Percentiles rank a stretch among this genome's conserved stretches.
Evolutionary conservation across 2,113 vertebrate species (phyloP).

Genomic region (Rostratula benghalensis): DNA sequence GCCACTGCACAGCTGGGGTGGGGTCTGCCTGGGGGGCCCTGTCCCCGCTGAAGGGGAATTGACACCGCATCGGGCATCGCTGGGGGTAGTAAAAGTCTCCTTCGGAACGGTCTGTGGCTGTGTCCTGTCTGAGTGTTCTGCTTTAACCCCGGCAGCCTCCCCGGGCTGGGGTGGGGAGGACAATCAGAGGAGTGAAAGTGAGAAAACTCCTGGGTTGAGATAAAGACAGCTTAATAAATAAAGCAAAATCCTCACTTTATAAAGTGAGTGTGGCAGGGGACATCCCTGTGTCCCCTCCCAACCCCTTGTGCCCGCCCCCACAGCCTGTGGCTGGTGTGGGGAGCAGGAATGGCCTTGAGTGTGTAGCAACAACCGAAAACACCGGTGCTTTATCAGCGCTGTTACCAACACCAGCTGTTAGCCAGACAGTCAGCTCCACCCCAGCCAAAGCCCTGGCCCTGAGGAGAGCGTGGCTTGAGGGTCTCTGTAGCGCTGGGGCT

Average conservation of each 20-base stretch:
- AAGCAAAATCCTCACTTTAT: neutral
- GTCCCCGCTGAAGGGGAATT: neutral
- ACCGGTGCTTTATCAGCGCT: neutral
- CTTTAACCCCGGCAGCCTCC: neutral
- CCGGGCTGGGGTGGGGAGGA: neutral
- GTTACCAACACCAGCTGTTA: neutral
- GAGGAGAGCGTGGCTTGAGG: rapidly evolving
- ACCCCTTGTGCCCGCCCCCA: too few species aligned
- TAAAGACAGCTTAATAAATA: neutral
- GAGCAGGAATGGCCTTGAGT: neutral
- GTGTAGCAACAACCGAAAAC: neutral
- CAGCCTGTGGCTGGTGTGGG: neutral
- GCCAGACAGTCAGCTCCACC: neutral
- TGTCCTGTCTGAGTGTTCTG: neutral
- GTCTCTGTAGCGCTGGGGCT: neutral
- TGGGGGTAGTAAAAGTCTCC: neutral
- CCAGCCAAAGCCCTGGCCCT: neutral
- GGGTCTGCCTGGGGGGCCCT: neutral
- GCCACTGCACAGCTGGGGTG: rapidly evolving
- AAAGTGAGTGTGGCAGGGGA: neutral
- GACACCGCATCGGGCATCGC: rapidly evolving
- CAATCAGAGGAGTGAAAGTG: neutral
- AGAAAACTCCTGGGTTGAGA: neutral
- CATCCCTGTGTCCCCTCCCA: neutral
- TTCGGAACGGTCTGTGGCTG: neutral